phyloP scores from a whole-genome alignment of 2,888 invertebrate genomes.

The Pristionchus entomophagus region DNA sequence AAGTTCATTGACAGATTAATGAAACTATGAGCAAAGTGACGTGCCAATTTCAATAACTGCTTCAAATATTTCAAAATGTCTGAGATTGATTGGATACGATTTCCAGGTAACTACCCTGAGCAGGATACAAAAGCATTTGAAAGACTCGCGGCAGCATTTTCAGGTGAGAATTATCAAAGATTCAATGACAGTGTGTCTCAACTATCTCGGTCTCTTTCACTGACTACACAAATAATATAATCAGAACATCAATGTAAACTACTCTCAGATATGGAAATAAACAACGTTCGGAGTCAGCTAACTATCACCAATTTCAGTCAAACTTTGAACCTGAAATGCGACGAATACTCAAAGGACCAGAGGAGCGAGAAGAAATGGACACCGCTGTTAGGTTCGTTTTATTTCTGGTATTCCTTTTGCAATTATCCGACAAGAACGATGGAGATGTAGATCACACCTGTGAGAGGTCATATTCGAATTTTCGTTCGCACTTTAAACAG shows the following conservation, averaged over 20 bases:
- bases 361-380: background rate
- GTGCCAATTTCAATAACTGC: no score
- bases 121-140: background rate
- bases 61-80: no score
- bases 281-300: background rate
- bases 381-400: background rate
- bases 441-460: no score
- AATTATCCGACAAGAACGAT: background rate
- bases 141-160: background rate
- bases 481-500: background rate
- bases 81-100: no score
- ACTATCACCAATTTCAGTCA: background rate
- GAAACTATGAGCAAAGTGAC: no score
- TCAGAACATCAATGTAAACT: background rate
- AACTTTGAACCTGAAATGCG: conserved; percentile 13
- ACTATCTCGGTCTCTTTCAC: no score
- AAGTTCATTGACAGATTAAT: no score
- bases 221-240: no score
- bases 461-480: background rate
- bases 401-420: background rate
- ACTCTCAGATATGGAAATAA: background rate
- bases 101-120: background rate
- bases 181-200: no score
- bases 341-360: background rate
- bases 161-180: background rate